Conservation (phyloP, 2,113 vertebrate genomes). For the Chauna torquata region DNA sequence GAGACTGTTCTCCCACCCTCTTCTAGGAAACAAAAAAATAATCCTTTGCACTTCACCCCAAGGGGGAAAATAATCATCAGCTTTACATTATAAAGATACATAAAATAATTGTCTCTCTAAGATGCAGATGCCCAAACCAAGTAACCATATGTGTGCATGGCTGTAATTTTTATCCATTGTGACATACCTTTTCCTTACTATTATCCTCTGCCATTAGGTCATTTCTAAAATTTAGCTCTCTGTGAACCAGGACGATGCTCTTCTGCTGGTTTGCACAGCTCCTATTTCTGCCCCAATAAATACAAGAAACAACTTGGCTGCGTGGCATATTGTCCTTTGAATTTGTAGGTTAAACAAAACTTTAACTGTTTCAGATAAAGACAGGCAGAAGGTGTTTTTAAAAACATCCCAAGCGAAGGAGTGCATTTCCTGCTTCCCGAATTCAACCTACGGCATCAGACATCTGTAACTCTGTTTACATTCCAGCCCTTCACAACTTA, state of each 20-base stretch:
- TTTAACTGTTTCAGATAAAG: constrained; percentile 57
- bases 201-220: neutral
- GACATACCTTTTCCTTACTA: neutral
- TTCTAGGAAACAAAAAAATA: neutral
- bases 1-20: neutral
- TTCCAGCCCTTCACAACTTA: constrained; percentile 64
- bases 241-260: neutral
- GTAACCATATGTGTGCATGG: neutral
- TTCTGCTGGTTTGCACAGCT: neutral
- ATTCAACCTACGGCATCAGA: constrained; percentile 63
- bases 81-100: neutral
- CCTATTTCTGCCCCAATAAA: neutral
- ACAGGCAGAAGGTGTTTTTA: constrained; percentile 60
- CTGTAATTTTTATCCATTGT: neutral
- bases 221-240: neutral
- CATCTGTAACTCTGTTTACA: constrained; percentile 68
- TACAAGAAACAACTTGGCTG: neutral
- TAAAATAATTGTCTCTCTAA: neutral
- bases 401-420: constrained; percentile 56
- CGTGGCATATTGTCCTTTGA: neutral
- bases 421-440: constrained; percentile 60
- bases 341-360: constrained; percentile 55
- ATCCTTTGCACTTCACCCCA: neutral
- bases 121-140: neutral
- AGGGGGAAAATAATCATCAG: constrained; percentile 13